Evolutionary conservation across 2,113 vertebrate species (phyloP).

Genomic region (Nibea albiflora): DNA sequence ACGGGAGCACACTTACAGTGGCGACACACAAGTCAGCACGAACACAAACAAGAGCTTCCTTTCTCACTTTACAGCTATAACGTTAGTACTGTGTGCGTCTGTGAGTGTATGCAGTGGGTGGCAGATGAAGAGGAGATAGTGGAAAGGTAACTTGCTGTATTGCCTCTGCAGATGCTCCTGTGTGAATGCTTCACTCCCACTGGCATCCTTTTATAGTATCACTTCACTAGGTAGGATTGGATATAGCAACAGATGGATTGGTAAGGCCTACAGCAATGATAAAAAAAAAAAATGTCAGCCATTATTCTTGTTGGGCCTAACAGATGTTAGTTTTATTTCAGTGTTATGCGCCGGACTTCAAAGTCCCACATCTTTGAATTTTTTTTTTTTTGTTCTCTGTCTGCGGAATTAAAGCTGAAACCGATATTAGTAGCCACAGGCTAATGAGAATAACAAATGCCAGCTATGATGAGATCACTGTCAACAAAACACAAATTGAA

Average conservation of each 20-base stretch:
- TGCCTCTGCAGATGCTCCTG: constrained; percentile 63
- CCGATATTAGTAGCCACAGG: constrained; percentile 42
- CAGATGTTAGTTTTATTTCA: constrained; percentile 68
- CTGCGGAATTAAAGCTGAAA: constrained; percentile 49
- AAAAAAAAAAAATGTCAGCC: constrained; percentile 49
- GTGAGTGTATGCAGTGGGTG: constrained; percentile 56
- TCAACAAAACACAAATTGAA: constrained; percentile 63
- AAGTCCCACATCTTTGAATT: constrained; percentile 57
- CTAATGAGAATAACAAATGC: constrained; percentile 51
- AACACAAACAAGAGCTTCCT: constrained; percentile 11
- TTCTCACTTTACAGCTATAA: constrained; percentile 17
- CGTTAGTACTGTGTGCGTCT: constrained; percentile 22
- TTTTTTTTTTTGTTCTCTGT: constrained; percentile 44
- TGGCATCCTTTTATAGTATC: constrained; percentile 71
- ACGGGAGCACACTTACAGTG: background rate
- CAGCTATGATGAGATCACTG: constrained; percentile 50
- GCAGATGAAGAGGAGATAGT: constrained; percentile 56
- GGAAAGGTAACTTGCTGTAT: constrained; percentile 48
- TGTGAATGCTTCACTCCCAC: constrained; percentile 68
- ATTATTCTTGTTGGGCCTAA: constrained; percentile 50
- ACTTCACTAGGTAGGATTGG: constrained; percentile 64
- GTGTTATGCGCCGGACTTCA: constrained; percentile 14
- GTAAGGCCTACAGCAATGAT: constrained; percentile 61
- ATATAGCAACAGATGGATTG: constrained; percentile 75
- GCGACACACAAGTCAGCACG: constrained; percentile 2